Conservation (phyloP, 2,888 invertebrate species). For the Mongoloraphidia duomilia region DNA sequence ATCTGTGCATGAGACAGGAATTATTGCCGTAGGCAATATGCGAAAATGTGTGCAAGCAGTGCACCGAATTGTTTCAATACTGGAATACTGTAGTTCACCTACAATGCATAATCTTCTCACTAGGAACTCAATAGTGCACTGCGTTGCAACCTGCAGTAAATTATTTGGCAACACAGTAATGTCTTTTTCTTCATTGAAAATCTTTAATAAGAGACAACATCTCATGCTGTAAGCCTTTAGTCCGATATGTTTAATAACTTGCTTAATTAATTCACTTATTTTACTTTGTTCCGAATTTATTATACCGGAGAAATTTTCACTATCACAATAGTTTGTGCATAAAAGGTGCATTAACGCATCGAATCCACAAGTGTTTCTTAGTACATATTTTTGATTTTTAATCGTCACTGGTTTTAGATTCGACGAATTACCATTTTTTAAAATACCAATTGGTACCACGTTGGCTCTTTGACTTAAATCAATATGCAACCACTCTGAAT, state of each 20-base stretch:
- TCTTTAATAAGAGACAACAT: too few relatives aligned
- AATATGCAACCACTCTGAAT: slow-evolving; percentile 8
- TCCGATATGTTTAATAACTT: neutral
- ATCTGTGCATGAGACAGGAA: too few relatives aligned
- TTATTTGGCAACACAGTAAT: too few relatives aligned
- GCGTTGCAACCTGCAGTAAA: too few relatives aligned
- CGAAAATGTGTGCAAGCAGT: too few relatives aligned
- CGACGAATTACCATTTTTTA: slow-evolving; percentile 6
- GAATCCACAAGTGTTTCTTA: slow-evolving; percentile 7
- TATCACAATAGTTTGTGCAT: slow-evolving; percentile 6
- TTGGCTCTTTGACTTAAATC: slow-evolving; percentile 4
- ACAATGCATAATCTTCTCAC: too few relatives aligned
- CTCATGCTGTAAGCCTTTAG: too few relatives aligned
- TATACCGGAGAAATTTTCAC: slow-evolving; percentile 1
- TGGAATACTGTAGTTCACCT: too few relatives aligned
- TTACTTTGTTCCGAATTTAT: slow-evolving; percentile 1
- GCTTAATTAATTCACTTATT: neutral
- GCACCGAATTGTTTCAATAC: too few relatives aligned
- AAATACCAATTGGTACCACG: slow-evolving; percentile 7
- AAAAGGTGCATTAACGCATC: slow-evolving; percentile 6
- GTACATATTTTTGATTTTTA: slow-evolving; percentile 1
- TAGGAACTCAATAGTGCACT: too few relatives aligned
- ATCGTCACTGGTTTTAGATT: slow-evolving; percentile 6
- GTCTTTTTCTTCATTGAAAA: too few relatives aligned
- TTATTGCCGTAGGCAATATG: too few relatives aligned